Base-by-base conservation (phyloP, 2,888 invertebrate genomes). In the Amphipyra berbera region DNA sequence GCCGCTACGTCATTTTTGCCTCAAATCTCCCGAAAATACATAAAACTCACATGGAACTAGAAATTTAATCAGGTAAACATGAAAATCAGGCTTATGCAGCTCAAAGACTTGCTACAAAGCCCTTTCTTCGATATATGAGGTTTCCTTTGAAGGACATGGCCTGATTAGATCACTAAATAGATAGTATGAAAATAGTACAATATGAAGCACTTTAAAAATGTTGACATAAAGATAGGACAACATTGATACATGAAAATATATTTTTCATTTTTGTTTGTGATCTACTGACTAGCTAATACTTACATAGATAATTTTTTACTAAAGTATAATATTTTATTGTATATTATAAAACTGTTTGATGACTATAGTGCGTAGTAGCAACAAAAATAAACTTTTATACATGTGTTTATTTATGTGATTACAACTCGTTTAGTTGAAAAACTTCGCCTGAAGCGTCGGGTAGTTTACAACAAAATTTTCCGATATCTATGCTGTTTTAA, bases 381-480 rank as follows among this genome's bases (percentile, higher is more conserved):
- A 58, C 53, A 42, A 65, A 72, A 65, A 65, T 72, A 68, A 61
- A 67, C 21, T 74, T 73, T 68, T 68, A 68, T 72, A 44, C 58
- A 27, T 74, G 56, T 64, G 64, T 72, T 72, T 65, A 62, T 72
- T 72, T 65, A 62, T 48, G 60, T 50, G 53, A 68, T 68, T 65
- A 68, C 42, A 54, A 45, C 44, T 58, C 47, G 61, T 49, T 63
- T 72, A 61, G 59, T 56, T 48, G 48, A 65, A 72, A 69, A 68
- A 21, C 21, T 21, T 21, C 52, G 42, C 15, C 15, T 15, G 27
- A 30, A 52, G 6, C 42, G 40, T 52, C 44, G 52, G 38, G 10
- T 53, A 56, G 45, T 48, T 55, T 49, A 44, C 42, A 47, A 41
- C 41, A 42, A 59, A 48, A 44, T 61, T 56, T 70, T 73, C 62